A percentile compares a stretch with the other conserved stretches of the same genome.
These are phyloP conservation scores for Thryonomys swinderianus DNA, from an alignment of 2,113 vertebrate species.

Conservation along the genomic window DNA sequence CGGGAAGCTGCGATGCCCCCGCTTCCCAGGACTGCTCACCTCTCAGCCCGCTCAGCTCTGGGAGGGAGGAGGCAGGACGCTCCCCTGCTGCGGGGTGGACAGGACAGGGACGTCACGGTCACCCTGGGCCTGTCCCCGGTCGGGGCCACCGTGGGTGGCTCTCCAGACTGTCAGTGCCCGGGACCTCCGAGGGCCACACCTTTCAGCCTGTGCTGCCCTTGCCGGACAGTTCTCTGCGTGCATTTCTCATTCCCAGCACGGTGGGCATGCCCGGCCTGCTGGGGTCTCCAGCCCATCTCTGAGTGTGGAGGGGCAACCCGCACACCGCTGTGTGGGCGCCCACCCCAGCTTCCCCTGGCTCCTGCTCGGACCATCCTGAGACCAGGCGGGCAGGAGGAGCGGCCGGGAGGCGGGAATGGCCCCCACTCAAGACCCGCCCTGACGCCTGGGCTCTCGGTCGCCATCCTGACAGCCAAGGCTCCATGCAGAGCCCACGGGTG, in stretches of 20 bases:
- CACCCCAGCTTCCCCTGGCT: background rate
- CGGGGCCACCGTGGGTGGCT: background rate
- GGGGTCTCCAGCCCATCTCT: background rate
- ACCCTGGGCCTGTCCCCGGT: background rate
- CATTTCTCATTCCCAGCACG: background rate
- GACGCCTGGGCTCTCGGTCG: background rate
- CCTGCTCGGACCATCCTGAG: background rate
- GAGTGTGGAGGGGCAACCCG: background rate
- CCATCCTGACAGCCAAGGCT: background rate
- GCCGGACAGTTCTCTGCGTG: background rate
- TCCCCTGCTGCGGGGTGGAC: no score
- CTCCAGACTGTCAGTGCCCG: background rate
- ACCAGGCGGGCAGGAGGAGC: no score
- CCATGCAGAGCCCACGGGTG: background rate
- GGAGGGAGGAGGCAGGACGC: background rate
- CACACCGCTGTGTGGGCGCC: no score
- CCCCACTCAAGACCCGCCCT: background rate
- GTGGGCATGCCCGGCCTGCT: background rate
- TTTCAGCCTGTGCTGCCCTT: background rate
- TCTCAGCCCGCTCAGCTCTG: background rate
- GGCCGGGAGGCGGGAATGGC: background rate
- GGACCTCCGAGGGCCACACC: background rate
- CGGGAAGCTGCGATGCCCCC: background rate
- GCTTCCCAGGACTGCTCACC: background rate
- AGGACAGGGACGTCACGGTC: accelerated